Conservation (phyloP, 2,888 invertebrate species). For the Amblyteles armatorius region DNA sequence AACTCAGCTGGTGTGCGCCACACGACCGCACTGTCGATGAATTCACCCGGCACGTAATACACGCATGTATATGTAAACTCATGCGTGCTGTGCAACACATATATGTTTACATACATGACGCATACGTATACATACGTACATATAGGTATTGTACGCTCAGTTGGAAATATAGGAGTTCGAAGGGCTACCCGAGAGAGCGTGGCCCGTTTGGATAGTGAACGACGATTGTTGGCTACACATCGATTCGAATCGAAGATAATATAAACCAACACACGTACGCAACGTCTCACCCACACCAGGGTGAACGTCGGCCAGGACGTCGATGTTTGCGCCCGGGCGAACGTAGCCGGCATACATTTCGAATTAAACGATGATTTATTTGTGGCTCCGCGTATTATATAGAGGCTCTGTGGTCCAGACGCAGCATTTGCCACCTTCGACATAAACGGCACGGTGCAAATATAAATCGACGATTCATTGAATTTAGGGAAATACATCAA, state of each 20-base stretch:
- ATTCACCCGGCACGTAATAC: constrained; percentile 31
- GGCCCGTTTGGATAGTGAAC: constrained; percentile 58
- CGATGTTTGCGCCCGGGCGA: constrained; percentile 63
- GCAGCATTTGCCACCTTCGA: constrained; percentile 11
- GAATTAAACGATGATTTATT: constrained; percentile 66
- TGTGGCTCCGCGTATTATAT: constrained; percentile 46
- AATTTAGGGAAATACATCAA: constrained; percentile 14
- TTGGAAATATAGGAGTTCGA: constrained; percentile 21
- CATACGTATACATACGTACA: too few species aligned
- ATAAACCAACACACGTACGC: constrained; percentile 49
- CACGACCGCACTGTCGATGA: constrained; percentile 60
- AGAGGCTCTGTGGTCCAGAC: neutral
- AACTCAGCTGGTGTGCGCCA: constrained; percentile 53
- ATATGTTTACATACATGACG: neutral
- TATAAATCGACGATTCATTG: constrained; percentile 38
- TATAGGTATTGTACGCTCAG: neutral
- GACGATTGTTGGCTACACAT: constrained; percentile 60
- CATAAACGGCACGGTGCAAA: neutral
- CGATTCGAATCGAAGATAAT: constrained; percentile 63
- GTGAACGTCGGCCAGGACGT: constrained; percentile 40
- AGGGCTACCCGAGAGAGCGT: constrained; percentile 37
- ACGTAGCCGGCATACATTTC: constrained; percentile 61
- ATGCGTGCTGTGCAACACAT: constrained; percentile 9
- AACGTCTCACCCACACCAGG: constrained; percentile 34
- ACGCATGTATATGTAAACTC: constrained; percentile 11